A percentile compares a stretch with the other conserved stretches of the same genome.
Evolutionary conservation across 2,888 invertebrate genomes (phyloP).

Genomic region (Monochamus alternatus): DNA sequence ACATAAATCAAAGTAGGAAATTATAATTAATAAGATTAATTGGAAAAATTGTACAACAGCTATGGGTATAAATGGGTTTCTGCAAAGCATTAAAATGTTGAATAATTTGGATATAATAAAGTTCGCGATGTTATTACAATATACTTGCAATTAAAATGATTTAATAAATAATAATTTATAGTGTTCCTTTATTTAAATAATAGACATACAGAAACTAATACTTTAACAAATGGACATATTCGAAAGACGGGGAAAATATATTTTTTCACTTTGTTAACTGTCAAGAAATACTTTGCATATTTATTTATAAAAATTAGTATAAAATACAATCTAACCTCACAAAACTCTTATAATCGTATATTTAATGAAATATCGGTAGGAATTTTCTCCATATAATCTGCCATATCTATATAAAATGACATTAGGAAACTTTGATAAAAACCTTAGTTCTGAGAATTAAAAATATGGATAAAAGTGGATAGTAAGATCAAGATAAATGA

Average conservation of each 20-base stretch:
- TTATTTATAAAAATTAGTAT: background rate
- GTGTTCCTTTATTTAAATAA: background rate
- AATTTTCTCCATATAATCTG: background rate
- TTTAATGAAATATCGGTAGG: background rate
- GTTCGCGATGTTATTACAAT: too few species aligned
- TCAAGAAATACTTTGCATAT: background rate
- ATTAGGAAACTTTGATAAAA: background rate
- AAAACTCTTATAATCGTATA: background rate
- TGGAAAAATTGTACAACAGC: background rate
- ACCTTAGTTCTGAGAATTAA: background rate
- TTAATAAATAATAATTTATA: background rate
- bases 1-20: background rate
- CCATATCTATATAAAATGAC: background rate
- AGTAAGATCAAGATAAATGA: slow-evolving; percentile 17
- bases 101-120: too few species aligned
- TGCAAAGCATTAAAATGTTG: too few species aligned
- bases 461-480: background rate
- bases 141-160: background rate
- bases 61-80: background rate
- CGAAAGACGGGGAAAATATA: too few species aligned
- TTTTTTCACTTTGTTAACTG: too few species aligned
- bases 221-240: too few species aligned
- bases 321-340: background rate
- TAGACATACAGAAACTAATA: too few species aligned
- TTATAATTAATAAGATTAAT: background rate